Percentiles rank a stretch among this genome's conserved stretches.
Conservation (phyloP, 2,113 vertebrate species). For the Apaloderma vittatum region DNA sequence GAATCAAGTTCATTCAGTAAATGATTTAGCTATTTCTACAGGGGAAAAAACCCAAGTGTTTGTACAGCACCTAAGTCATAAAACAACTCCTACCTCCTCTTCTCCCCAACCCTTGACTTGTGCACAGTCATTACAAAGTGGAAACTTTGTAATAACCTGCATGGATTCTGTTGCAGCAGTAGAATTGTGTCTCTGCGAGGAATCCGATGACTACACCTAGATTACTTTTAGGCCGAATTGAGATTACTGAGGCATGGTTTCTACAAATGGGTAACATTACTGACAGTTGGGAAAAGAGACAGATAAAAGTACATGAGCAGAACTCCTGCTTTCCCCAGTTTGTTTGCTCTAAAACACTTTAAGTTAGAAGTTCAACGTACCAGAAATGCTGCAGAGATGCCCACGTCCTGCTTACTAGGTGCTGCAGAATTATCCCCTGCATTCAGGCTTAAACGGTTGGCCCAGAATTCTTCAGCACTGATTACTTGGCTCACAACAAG, state of each 20-base stretch:
- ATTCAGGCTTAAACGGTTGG: constrained; percentile 91
- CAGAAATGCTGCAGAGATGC: constrained; percentile 98
- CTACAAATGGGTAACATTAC: background rate
- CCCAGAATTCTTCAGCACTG: constrained; percentile 98
- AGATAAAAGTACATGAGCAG: background rate
- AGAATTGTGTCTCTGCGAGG: background rate
- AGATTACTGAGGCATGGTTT: background rate
- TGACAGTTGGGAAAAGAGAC: background rate
- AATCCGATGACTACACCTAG: background rate
- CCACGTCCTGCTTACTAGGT: constrained; percentile 93
- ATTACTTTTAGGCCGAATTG: background rate
- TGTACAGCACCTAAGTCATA: background rate
- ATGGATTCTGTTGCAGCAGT: background rate
- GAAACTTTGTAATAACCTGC: background rate
- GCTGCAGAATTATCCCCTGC: constrained; percentile 80
- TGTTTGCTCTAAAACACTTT: background rate
- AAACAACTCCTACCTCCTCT: background rate
- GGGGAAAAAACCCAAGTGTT: background rate
- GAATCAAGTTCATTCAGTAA: background rate
- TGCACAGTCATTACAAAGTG: background rate
- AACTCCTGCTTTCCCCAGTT: background rate
- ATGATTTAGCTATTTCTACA: background rate
- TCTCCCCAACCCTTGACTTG: background rate
- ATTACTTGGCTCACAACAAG: constrained; percentile 98
- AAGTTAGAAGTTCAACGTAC: constrained; percentile 77